These are phyloP conservation scores for Priocnemis perturbator DNA, from an alignment of 2,888 invertebrate genomes.

Conservation along the genomic window DNA sequence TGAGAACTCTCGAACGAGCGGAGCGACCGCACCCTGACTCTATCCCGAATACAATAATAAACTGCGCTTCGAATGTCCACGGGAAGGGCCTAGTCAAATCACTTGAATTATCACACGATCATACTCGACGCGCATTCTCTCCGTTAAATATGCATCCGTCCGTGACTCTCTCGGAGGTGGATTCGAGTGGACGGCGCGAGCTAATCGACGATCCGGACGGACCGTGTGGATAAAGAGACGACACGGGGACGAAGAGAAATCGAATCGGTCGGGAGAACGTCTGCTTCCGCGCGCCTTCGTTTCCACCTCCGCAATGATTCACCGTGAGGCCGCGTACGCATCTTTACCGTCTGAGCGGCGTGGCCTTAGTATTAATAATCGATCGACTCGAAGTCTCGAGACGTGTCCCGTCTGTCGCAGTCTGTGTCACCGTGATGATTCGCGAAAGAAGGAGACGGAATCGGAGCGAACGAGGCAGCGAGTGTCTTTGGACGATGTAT, in stretches of 20 bases:
- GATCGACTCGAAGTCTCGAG: too few species aligned
- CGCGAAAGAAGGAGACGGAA: too few species aligned
- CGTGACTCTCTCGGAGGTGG: constrained; percentile 59
- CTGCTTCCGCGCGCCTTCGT: too few species aligned
- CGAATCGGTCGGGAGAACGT: neutral
- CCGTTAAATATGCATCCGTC: constrained; percentile 23
- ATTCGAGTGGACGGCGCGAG: constrained; percentile 6
- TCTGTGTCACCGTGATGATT: too few species aligned
- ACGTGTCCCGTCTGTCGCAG: too few species aligned
- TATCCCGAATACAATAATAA: constrained; percentile 38
- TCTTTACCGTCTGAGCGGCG: too few species aligned
- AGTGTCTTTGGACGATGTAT: too few species aligned
- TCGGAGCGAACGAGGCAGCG: too few species aligned
- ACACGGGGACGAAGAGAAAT: neutral
- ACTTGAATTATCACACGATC: constrained; percentile 73
- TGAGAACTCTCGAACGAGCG: constrained; percentile 18
- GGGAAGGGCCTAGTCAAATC: constrained; percentile 71
- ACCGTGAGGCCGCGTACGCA: too few species aligned
- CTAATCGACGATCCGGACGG: constrained; percentile 16
- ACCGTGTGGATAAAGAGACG: neutral
- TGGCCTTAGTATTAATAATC: too few species aligned
- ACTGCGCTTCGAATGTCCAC: constrained; percentile 29
- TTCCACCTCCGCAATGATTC: too few species aligned
- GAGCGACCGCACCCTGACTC: constrained; percentile 21
- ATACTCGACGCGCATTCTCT: constrained; percentile 65